These are phyloP conservation scores for Pararge aegeria DNA, from an alignment of 1,140 invertebrate species.

Conservation along the genomic window DNA sequence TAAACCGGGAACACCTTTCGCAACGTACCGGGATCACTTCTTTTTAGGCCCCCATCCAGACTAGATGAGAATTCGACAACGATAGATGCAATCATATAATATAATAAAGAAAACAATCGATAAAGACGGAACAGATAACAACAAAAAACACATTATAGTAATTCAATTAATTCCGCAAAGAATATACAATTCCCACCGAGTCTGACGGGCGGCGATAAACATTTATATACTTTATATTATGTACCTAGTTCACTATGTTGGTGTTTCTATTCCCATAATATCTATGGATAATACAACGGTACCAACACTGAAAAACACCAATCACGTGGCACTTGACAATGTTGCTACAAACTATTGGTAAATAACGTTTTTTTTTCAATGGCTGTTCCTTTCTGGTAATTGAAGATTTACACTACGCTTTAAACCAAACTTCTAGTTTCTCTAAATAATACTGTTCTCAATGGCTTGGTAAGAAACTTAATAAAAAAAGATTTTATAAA, in stretches of 20 bases:
- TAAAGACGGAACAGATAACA: constrained; percentile 66
- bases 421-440: constrained; percentile 72
- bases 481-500: constrained; percentile 55
- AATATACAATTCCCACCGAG: constrained; percentile 43
- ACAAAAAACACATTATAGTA: constrained; percentile 74
- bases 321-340: constrained; percentile 37
- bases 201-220: constrained; percentile 39
- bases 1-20: constrained; percentile 42
- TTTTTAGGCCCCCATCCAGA: constrained; percentile 25
- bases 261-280: constrained; percentile 74
- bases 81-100: constrained; percentile 41
- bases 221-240: constrained; percentile 61
- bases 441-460: constrained; percentile 80
- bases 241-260: constrained; percentile 73
- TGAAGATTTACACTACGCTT: constrained; percentile 65
- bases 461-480: constrained; percentile 78
- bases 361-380: constrained; percentile 61
- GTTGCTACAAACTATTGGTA: constrained; percentile 63
- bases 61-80: constrained; percentile 44
- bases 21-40: constrained; percentile 40
- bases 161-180: constrained; percentile 50
- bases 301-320: constrained; percentile 46
- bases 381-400: constrained; percentile 64
- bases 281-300: constrained; percentile 60
- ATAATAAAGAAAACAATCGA: constrained; percentile 62